These are phyloP conservation scores for Archocentrus centrarchus DNA, from an alignment of 2,113 vertebrate genomes.

Conservation along the genomic window DNA sequence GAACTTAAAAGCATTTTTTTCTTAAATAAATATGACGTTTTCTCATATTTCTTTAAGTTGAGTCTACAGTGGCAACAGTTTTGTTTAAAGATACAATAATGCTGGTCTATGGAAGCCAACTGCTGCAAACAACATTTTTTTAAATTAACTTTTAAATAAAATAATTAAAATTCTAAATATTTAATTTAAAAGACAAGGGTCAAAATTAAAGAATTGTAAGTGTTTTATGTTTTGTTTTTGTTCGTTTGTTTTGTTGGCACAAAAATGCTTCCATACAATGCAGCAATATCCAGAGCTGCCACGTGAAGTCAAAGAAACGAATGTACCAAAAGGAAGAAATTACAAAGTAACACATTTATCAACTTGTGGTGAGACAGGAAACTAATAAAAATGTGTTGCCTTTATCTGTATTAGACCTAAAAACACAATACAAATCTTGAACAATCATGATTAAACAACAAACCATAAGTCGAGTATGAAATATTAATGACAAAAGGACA, in stretches of 20 bases:
- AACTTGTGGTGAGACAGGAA: constrained; percentile 40
- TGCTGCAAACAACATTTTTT: neutral
- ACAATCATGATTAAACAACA: constrained; percentile 42
- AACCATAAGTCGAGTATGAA: constrained; percentile 33
- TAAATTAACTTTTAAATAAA: neutral
- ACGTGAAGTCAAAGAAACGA: neutral
- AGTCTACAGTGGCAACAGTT: neutral
- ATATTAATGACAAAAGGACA: constrained; percentile 27
- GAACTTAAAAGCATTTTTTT: neutral
- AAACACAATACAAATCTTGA: constrained; percentile 54
- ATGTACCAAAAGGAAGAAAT: neutral
- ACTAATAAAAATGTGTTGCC: constrained; percentile 38
- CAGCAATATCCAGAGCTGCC: neutral
- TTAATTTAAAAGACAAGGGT: neutral
- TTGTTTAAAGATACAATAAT: neutral
- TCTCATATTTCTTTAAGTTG: neutral
- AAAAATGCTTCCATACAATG: constrained; percentile 6
- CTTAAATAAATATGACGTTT: neutral
- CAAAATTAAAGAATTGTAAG: neutral
- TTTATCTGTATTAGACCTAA: constrained; percentile 58
- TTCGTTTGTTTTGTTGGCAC: neutral
- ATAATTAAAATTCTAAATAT: neutral
- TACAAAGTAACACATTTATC: constrained; percentile 23
- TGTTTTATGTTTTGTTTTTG: neutral
- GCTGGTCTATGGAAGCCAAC: neutral